Evolutionary conservation across 2,113 vertebrate species (phyloP).

Genomic region (Marcusenius ussheri): DNA sequence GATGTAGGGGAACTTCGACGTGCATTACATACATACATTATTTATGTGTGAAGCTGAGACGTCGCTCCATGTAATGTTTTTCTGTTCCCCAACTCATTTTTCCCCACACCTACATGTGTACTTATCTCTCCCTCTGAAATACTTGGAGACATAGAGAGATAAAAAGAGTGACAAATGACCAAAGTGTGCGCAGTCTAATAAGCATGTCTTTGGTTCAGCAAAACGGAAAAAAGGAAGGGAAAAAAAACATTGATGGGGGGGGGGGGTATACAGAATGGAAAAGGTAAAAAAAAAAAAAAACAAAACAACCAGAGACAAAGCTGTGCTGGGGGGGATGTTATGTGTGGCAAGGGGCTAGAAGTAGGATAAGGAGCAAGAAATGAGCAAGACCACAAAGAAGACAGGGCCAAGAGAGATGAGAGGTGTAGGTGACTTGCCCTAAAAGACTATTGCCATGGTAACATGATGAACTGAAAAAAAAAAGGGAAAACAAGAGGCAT

Average conservation of each 20-base stretch:
- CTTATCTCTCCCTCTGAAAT: neutral
- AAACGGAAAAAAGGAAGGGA: neutral
- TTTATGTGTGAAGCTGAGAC: neutral
- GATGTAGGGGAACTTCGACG: neutral
- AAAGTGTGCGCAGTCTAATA: no score
- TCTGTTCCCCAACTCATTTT: neutral
- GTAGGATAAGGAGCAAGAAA: constrained; percentile 15
- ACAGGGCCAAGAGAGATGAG: constrained; percentile 15
- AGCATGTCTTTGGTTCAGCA: neutral
- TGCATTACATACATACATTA: constrained; percentile 5
- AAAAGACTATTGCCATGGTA: constrained; percentile 59
- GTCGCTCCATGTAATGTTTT: neutral
- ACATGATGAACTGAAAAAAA: constrained; percentile 51
- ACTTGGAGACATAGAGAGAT: neutral
- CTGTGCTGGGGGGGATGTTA: neutral
- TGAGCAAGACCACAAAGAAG: constrained; percentile 24
- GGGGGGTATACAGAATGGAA: neutral
- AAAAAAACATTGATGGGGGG: neutral
- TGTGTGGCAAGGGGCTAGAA: constrained; percentile 27
- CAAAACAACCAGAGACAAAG: constrained; percentile 10
- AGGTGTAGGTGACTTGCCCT: constrained; percentile 54
- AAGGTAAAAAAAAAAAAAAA: neutral
- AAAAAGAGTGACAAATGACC: neutral
- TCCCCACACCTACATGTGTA: neutral
- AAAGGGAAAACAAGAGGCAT: constrained; percentile 43